A percentile compares a stretch with the other conserved stretches of the same genome.
Evolutionary conservation across 1,140 invertebrate genomes (phyloP).

Genomic region (Lamellibrachia luymesi): DNA sequence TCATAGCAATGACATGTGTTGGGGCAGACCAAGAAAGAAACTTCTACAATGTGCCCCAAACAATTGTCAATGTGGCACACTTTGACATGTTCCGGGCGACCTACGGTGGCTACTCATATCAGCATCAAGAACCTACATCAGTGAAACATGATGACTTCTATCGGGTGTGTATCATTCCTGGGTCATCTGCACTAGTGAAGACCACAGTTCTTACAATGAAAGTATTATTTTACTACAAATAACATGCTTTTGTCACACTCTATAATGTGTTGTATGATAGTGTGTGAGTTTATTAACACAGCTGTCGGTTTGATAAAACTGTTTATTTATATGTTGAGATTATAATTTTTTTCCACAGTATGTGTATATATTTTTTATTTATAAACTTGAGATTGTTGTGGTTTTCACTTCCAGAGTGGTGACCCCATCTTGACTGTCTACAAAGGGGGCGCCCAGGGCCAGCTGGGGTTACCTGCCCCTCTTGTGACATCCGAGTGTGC

Average conservation of each 20-base stretch:
- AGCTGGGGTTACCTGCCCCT: constrained; percentile 34
- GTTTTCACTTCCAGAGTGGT: constrained; percentile 33
- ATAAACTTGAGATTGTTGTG: neutral
- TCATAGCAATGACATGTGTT: neutral
- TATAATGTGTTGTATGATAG: no score
- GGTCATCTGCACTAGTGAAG: neutral
- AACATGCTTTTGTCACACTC: no score
- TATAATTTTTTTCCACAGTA: no score
- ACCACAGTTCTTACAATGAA: neutral
- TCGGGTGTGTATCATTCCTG: neutral
- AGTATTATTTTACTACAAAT: neutral
- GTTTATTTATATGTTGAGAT: no score
- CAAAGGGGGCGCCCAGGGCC: constrained; percentile 28
- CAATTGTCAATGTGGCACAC: constrained; percentile 30
- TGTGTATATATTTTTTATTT: no score
- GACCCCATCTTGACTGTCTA: constrained; percentile 41
- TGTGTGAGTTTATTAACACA: no score
- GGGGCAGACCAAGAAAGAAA: constrained; percentile 39
- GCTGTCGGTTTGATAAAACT: no score
- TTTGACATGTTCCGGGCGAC: constrained; percentile 35
- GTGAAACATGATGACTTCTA: neutral
- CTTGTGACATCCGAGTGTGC: constrained; percentile 31
- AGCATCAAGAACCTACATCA: constrained; percentile 9
- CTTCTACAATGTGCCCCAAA: constrained; percentile 39
- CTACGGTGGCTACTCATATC: constrained; percentile 27